Conservation (phyloP, 2,113 vertebrate genomes). For the Lepus americanus region DNA sequence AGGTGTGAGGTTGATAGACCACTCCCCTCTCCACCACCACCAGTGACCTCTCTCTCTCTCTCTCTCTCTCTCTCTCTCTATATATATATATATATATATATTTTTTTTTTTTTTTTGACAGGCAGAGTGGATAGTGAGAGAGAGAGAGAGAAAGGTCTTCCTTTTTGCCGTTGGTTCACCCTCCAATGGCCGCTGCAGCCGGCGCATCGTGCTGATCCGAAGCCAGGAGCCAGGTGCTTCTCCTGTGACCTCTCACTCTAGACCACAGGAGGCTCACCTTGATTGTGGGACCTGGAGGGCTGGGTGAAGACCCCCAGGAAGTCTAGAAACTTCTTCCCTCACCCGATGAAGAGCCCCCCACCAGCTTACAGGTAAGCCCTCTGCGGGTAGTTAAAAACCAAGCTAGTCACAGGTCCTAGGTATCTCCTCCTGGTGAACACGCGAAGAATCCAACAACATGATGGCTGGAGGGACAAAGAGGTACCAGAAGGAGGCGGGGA, state of each 20-base stretch:
- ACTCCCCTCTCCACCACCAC: fast-evolving
- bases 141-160: too few species aligned
- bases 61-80: background rate
- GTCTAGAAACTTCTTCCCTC: background rate
- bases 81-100: too few species aligned
- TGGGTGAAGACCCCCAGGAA: background rate
- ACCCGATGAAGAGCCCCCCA: background rate
- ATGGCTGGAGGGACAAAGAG: background rate
- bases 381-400: background rate
- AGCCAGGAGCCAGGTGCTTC: too few species aligned
- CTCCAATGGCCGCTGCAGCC: too few species aligned
- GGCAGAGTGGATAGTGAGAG: too few species aligned
- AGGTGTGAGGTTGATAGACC: background rate
- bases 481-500: background rate
- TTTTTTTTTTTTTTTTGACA: too few species aligned
- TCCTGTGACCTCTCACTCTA: background rate
- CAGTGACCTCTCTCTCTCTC: background rate
- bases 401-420: background rate
- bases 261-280: background rate
- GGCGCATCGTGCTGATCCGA: too few species aligned
- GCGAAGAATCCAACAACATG: background rate
- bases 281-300: background rate
- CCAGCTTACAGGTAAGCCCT: background rate
- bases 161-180: too few species aligned
- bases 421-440: background rate